Percentiles rank a stretch among this genome's conserved stretches.
These are phyloP conservation scores for Chunga burmeisteri DNA, from an alignment of 2,113 vertebrate genomes.

Conservation along the genomic window DNA sequence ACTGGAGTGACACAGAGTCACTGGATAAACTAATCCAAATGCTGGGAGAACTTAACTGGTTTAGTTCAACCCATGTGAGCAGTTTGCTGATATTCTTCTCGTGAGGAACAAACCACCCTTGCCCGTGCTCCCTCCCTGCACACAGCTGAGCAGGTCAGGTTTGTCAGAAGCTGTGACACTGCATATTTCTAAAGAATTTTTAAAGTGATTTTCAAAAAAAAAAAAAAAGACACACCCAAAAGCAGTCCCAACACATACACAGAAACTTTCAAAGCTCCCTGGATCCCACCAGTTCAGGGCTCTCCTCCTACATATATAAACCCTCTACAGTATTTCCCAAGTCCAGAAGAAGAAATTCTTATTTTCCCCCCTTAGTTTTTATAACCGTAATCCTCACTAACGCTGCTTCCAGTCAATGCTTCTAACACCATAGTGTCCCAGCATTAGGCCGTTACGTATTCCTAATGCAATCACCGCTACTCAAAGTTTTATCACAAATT, in stretches of 20 bases:
- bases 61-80: background rate
- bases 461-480: background rate
- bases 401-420: accelerated
- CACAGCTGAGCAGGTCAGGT: background rate
- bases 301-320: background rate
- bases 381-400: background rate
- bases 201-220: background rate
- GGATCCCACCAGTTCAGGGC: background rate
- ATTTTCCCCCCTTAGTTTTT: background rate
- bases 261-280: background rate
- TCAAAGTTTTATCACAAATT: background rate
- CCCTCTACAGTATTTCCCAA: background rate
- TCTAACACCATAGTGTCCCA: accelerated
- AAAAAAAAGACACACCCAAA: background rate
- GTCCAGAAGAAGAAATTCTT: background rate
- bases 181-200: background rate
- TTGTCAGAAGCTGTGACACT: background rate
- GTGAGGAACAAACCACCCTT: background rate
- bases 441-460: background rate
- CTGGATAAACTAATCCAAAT: background rate
- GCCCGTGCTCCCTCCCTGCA: background rate
- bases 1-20: background rate
- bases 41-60: background rate
- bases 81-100: background rate
- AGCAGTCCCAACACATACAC: background rate